These are phyloP conservation scores for Chaenodraco wilsoni DNA, from an alignment of 2,797 vertebrate genomes.

Conservation along the genomic window DNA sequence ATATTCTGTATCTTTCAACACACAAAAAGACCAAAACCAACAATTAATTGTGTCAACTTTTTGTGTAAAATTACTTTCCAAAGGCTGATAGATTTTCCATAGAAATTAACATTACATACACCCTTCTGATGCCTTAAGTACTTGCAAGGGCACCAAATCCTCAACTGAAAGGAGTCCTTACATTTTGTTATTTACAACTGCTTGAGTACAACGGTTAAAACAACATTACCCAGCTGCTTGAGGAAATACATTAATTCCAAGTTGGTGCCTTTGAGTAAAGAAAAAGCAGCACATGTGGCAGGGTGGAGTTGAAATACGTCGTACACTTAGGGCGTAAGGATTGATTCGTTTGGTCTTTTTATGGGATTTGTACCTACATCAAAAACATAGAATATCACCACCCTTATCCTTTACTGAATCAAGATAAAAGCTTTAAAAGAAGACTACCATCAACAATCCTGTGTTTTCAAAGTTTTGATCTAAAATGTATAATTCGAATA, in stretches of 20 bases:
- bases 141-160: background rate
- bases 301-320: background rate
- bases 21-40: conserved; percentile 22
- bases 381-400: conserved; percentile 17
- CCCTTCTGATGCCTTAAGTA: background rate
- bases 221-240: background rate
- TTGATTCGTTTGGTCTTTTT: conserved; percentile 20
- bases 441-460: background rate
- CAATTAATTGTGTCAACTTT: too few relatives aligned
- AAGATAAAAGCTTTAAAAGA: conserved; percentile 18
- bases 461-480: conserved; percentile 32
- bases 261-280: background rate
- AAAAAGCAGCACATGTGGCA: background rate
- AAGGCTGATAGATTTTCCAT: conserved; percentile 6
- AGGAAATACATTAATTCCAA: background rate
- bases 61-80: background rate
- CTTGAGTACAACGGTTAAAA: background rate
- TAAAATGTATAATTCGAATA: conserved; percentile 25
- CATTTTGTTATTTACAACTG: background rate
- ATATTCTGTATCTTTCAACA: conserved; percentile 17
- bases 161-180: background rate
- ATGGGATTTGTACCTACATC: conserved; percentile 20
- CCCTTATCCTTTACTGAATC: background rate
- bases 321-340: background rate
- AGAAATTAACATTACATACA: background rate